Percentiles rank a stretch among this genome's conserved stretches.
Evolutionary conservation across 2,797 vertebrate genomes (phyloP).

Genomic region (Scolopax rusticola): DNA sequence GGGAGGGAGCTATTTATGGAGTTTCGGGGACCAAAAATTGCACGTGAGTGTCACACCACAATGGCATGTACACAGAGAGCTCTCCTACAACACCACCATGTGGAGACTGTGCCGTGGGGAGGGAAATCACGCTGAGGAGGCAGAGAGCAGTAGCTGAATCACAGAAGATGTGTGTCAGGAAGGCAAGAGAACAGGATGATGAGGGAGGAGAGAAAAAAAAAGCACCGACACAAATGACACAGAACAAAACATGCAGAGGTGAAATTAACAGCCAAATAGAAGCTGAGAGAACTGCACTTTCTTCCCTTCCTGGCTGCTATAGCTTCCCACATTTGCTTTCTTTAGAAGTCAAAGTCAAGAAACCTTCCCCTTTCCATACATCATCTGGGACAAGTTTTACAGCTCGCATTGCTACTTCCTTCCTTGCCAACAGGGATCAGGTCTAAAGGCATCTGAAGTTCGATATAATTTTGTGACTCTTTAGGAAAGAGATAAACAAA

Average conservation of each 20-base stretch:
- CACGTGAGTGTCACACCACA: neutral
- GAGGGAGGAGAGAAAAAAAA: rapidly evolving
- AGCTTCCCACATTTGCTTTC: neutral
- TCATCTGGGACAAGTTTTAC: neutral
- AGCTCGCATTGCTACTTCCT: rapidly evolving
- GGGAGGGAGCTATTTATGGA: neutral
- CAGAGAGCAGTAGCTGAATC: no score
- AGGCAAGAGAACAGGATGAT: neutral
- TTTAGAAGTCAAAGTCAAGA: neutral
- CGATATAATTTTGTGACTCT: neutral
- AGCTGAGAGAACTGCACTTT: neutral
- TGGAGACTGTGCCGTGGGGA: neutral
- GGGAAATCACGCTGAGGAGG: neutral
- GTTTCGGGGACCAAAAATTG: neutral
- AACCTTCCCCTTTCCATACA: neutral
- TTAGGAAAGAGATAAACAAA: neutral
- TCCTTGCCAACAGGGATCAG: neutral
- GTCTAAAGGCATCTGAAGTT: neutral
- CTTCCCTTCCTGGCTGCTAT: neutral
- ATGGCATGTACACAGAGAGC: rapidly evolving
- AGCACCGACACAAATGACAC: neutral
- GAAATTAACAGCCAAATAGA: neutral
- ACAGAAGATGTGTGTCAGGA: neutral
- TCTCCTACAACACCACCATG: slow-evolving; percentile 37
- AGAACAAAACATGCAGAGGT: neutral